Base-by-base conservation (phyloP, 1,140 invertebrate genomes). In the Heliconius hermathena region DNA sequence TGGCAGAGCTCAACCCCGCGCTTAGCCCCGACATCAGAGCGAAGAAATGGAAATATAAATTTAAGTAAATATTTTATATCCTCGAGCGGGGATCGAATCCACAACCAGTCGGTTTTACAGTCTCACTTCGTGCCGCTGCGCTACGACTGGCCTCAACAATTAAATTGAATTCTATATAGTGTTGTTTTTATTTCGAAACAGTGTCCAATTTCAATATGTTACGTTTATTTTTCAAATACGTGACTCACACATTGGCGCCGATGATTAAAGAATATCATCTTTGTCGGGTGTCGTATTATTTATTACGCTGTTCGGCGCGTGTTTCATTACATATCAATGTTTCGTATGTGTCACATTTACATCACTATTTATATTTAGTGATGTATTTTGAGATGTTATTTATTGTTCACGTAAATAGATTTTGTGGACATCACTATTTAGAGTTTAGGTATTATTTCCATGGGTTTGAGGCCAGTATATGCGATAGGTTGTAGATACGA, bases 331-430 rank as follows among this genome's bases (percentile, higher is more conserved):
- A 29, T 66, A 66, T 29, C 60, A 29, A 66, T 66, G 57, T 66
- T 22, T 66, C 22, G n/a, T 13, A 66, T 16, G 60, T 66, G 60
- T 66, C 60, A 66, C 22, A 29, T 66, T 26, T 16, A 66, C 60
- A 66, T 66, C 60, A 66, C 60, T 26, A 66, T 13, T 26, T 66
- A 66, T 66, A 66, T 66, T 66, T 66, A 66, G 60, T 66, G 60
- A 66, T 66, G 60, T 66, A 66, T 66, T 66, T 66, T 66, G 26
- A 29, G 26, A 66, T 66, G 26, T 66, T 66, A 66, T 66, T 29
- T 66, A 66, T 66, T 66, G 11, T 66, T 2, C 11, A 16, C 60
- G 26, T 29, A 16, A 29, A 66, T 66, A 66, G 60, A 16, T 66
- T 3, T 66, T 16, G 13, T 13, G 60, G n/a, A 29, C 60, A 66